Conservation (phyloP, 1,140 invertebrate genomes). For the Pseudachorutes palmiensis region DNA sequence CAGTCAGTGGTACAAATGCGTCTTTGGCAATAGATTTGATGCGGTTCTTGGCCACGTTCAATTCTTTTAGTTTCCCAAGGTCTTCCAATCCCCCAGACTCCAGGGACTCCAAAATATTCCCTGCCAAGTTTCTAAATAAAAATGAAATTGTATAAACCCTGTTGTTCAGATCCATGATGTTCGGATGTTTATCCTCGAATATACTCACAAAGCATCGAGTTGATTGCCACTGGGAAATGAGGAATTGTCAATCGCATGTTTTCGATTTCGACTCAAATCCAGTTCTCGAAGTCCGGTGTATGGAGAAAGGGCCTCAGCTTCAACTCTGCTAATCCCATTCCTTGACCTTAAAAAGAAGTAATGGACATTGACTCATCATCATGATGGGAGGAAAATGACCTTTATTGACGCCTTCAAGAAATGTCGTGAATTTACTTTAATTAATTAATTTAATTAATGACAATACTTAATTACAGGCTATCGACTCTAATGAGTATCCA, state of each 20-base stretch:
- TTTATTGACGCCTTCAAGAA: too few species aligned
- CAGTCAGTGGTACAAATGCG: conserved; percentile 61
- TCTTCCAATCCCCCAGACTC: conserved; percentile 60
- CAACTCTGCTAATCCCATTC: conserved; percentile 56
- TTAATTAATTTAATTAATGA: too few species aligned
- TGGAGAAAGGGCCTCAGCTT: conserved; percentile 42
- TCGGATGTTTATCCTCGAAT: too few species aligned
- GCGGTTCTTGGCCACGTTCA: conserved; percentile 74
- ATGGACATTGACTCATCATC: too few species aligned
- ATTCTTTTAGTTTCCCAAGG: conserved; percentile 59
- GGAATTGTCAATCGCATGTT: conserved; percentile 38
- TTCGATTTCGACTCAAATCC: conserved; percentile 41
- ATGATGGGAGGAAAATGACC: too few species aligned
- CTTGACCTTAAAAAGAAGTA: conserved; percentile 49
- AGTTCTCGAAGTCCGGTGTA: conserved; percentile 45
- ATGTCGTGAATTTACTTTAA: too few species aligned
- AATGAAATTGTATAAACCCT: conserved; percentile 30
- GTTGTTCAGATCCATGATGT: too few species aligned
- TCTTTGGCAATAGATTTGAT: conserved; percentile 59
- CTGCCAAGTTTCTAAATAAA: conserved; percentile 58
- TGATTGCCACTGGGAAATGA: conserved; percentile 40
- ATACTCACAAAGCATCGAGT: conserved; percentile 42
- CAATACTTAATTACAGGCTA: too few species aligned
- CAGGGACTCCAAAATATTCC: conserved; percentile 61
- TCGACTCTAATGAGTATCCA: too few species aligned